phyloP scores from a whole-genome alignment of 2,797 vertebrate genomes.

The Mormyrops boulengeri region DNA sequence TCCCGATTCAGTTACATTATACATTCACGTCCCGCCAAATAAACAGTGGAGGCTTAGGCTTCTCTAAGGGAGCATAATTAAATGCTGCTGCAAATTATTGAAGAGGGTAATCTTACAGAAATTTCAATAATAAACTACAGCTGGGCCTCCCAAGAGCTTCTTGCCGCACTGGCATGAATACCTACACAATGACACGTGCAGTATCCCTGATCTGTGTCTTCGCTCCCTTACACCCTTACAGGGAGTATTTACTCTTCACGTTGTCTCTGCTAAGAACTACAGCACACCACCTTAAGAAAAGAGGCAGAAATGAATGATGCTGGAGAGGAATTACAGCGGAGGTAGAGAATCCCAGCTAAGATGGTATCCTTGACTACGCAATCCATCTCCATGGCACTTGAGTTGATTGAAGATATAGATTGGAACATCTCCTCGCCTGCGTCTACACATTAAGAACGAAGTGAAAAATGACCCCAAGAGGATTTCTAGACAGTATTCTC shows the following conservation, averaged over 20 bases:
- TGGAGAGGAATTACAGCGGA: not conserved
- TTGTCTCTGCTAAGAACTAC: not conserved
- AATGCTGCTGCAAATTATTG: not conserved
- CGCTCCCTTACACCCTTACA: not conserved
- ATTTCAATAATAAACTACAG: constrained; percentile 4
- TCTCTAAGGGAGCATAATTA: not conserved
- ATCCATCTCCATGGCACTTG: not conserved
- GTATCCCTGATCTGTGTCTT: not conserved
- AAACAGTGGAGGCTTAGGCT: not conserved
- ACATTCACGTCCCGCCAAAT: not conserved
- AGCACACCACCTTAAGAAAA: not conserved
- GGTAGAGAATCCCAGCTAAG: not conserved
- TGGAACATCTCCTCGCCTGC: not conserved
- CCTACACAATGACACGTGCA: not conserved
- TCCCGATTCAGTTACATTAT: not conserved
- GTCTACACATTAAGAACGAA: not conserved
- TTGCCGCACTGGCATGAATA: not conserved
- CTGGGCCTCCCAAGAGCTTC: not conserved
- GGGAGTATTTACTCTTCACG: not conserved
- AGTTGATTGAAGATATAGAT: constrained; percentile 6
- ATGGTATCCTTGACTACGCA: not conserved
- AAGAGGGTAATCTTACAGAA: constrained; percentile 1
- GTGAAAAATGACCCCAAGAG: not conserved
- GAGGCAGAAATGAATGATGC: not conserved
- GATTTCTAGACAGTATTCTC: not conserved